Evolutionary conservation across 1,140 invertebrate species (phyloP).

Genomic region (Charaxes varanes): DNA sequence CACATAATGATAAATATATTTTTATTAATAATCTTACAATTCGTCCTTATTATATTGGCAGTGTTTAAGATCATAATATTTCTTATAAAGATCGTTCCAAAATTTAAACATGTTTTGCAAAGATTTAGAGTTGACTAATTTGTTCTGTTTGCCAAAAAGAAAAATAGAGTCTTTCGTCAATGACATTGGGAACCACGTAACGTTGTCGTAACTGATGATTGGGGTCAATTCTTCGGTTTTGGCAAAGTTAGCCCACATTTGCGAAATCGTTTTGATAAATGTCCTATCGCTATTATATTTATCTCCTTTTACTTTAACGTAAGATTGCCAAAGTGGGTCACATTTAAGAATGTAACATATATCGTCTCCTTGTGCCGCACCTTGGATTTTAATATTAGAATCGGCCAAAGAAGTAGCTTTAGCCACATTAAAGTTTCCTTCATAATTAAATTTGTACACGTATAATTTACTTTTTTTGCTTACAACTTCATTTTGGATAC

Average conservation of each 20-base stretch:
- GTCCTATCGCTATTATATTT: constrained; percentile 32
- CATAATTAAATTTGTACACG: constrained; percentile 58
- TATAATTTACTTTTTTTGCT: constrained; percentile 26
- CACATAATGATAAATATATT: too few species aligned
- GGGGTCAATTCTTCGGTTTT: constrained; percentile 58
- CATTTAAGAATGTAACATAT: constrained; percentile 58
- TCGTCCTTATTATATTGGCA: constrained; percentile 29
- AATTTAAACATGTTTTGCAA: constrained; percentile 42
- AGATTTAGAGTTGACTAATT: constrained; percentile 25
- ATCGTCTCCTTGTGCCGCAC: constrained; percentile 54
- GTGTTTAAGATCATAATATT: constrained; percentile 33
- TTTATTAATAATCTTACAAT: constrained; percentile 8
- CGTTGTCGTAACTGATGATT: constrained; percentile 14
- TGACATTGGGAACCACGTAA: constrained; percentile 42
- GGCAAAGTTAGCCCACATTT: constrained; percentile 70
- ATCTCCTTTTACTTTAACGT: constrained; percentile 36
- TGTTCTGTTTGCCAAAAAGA: constrained; percentile 33
- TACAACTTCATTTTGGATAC: constrained; percentile 19
- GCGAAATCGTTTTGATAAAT: constrained; percentile 49
- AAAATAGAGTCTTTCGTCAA: constrained; percentile 36
- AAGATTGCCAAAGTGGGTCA: constrained; percentile 48
- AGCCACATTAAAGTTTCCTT: constrained; percentile 43
- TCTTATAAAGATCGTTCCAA: constrained; percentile 48
- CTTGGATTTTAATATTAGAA: constrained; percentile 33
- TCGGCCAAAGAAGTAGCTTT: constrained; percentile 39